Percentiles rank a stretch among this genome's conserved stretches.
Evolutionary conservation across 1,140 invertebrate genomes (phyloP).

Genomic region (Ips nitidus): DNA sequence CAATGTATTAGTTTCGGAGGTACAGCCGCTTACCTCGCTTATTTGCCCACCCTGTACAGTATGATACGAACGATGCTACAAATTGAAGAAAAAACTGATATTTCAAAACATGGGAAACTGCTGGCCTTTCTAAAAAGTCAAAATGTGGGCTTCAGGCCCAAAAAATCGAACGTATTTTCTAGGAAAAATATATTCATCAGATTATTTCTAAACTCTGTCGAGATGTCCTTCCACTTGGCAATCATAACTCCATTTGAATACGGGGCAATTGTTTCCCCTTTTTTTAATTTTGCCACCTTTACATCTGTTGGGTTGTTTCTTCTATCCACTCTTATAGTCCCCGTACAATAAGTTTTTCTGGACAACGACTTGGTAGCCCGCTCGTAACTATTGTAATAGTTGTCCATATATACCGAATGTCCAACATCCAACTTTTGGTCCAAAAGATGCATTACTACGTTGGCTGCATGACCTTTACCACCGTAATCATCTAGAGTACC

Average conservation of each 20-base stretch:
- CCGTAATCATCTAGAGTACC: conserved; percentile 9
- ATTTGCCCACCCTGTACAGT: too few species aligned
- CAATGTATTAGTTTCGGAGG: too few species aligned
- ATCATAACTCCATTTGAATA: conserved; percentile 43
- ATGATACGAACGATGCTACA: too few species aligned
- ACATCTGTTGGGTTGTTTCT: conserved; percentile 34
- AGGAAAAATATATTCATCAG: conserved; percentile 4
- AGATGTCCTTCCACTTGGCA: conserved; percentile 50
- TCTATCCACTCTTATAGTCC: conserved; percentile 44
- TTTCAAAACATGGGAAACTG: too few species aligned
- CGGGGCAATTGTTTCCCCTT: conserved; percentile 44
- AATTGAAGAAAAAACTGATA: too few species aligned
- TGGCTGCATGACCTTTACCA: conserved; percentile 33
- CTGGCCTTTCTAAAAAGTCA: too few species aligned
- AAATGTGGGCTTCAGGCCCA: too few species aligned
- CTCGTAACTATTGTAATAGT: conserved; percentile 52
- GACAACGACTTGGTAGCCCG: conserved; percentile 48
- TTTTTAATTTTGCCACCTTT: conserved; percentile 42
- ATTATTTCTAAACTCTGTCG: conserved; percentile 37
- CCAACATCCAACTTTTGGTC: conserved; percentile 45
- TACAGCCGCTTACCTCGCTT: too few species aligned
- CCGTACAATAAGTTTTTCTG: conserved; percentile 47
- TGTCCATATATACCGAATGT: conserved; percentile 52
- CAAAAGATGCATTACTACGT: conserved; percentile 33
- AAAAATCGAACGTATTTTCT: too few species aligned